Conservation (phyloP, 30 jellyfish, hydroid and myxozoan genomes). For the Pseudorhiza aurosa region DNA sequence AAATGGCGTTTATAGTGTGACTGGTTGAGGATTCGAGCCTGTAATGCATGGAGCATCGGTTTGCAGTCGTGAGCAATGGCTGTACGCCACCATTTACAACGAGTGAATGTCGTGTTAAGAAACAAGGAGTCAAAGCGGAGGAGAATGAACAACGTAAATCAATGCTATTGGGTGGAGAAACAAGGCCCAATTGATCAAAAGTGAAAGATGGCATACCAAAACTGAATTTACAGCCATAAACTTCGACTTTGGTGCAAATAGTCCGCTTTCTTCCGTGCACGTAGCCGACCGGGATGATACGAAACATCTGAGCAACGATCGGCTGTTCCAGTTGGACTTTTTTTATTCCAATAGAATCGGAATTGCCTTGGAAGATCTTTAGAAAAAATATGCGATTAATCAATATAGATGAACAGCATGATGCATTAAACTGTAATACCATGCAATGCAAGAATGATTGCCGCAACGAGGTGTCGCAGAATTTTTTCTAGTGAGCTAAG, state of each 20-base stretch:
- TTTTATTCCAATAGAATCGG: constrained; percentile 37
- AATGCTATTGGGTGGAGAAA: not conserved
- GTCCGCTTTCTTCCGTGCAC: constrained; percentile 72
- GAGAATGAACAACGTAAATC: not conserved
- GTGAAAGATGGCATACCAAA: constrained; percentile 40
- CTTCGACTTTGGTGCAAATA: constrained; percentile 75
- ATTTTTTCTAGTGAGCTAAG: too few species aligned
- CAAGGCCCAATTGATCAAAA: not conserved
- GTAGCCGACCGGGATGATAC: constrained; percentile 78
- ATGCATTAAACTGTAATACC: too few species aligned
- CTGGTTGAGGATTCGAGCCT: too few species aligned
- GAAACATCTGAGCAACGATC: constrained; percentile 69
- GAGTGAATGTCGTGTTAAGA: too few species aligned
- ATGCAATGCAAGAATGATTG: too few species aligned
- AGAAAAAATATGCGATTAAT: constrained; percentile 3
- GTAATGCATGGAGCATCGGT: too few species aligned
- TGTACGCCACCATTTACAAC: too few species aligned
- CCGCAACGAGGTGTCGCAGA: too few species aligned
- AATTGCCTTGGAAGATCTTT: constrained; percentile 64
- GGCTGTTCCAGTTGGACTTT: constrained; percentile 56
- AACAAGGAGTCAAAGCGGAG: too few species aligned
- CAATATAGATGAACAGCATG: too few species aligned
- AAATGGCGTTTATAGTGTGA: too few species aligned
- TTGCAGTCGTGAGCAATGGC: too few species aligned
- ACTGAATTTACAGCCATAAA: constrained; percentile 82